Evolutionary conservation across 1,140 invertebrate species (phyloP).

Genomic region (Philotrypesis tridentata): DNA sequence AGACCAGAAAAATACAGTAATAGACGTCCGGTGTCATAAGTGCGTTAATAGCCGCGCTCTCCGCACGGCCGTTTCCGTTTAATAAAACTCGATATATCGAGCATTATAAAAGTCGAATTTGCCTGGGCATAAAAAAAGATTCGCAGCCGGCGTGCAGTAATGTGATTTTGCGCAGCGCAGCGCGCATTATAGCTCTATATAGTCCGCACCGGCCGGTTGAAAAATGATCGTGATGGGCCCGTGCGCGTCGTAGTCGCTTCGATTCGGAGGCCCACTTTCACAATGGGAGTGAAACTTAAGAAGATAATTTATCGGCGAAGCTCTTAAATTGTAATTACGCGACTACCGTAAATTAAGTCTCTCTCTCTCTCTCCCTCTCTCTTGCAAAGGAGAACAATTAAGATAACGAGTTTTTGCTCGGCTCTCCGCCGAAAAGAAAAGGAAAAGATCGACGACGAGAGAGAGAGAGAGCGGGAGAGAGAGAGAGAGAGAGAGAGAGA

Average conservation of each 20-base stretch:
- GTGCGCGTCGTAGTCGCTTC: neutral
- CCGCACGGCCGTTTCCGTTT: too few relatives aligned
- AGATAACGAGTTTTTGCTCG: constrained; percentile 22
- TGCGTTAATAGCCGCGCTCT: neutral
- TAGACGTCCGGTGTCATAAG: neutral
- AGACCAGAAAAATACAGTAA: neutral
- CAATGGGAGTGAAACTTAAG: constrained; percentile 31
- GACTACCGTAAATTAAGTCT: constrained; percentile 34
- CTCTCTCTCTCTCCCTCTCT: too few relatives aligned
- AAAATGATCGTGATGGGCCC: neutral
- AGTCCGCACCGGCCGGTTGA: neutral
- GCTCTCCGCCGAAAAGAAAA: neutral
- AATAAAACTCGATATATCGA: neutral
- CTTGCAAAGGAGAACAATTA: constrained; percentile 45
- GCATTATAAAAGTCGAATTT: neutral
- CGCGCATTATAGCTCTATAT: too few relatives aligned
- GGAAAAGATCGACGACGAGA: too few relatives aligned
- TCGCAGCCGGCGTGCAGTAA: neutral
- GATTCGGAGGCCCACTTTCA: constrained; percentile 33
- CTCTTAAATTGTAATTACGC: constrained; percentile 42
- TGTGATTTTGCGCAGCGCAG: too few relatives aligned
- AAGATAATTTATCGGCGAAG: constrained; percentile 36
- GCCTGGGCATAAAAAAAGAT: neutral
- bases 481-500: too few relatives aligned
- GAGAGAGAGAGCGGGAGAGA: too few relatives aligned